Evolutionary conservation across 2,113 vertebrate species (phyloP), one percentile per base, ranked within the genome.

Genomic region (Cryptoleucopteryx plumbea): DNA sequence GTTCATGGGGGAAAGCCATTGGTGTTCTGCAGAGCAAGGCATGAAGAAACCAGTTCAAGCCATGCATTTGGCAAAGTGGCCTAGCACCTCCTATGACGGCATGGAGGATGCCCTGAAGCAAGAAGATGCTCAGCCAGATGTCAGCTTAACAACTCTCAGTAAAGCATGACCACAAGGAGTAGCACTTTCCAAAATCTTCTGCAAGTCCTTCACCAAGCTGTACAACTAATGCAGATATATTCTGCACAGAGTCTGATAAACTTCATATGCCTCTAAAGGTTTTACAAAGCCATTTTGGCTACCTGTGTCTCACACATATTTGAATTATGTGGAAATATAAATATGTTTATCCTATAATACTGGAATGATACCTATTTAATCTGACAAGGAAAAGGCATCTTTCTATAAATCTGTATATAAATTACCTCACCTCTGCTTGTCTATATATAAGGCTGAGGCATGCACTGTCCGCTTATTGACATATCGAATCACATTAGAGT

Each of bases 101-200:
- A 27, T 17, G 73, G 74, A 91, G 96, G 93, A 91, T 90, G 77
- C 82, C 90, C 94, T 78, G 66, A 27, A 86, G 88, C 77, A 89
- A 92, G 94, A 93, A 88, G 94, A 93, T 93, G 97, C 95, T 93
- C 74, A 66, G 83, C 95, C 96, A 98, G 97, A 96, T 97, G 96
- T 92, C 97, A 78, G 96, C 94, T 85, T 86, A 97, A 90, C 59
- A 82, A 18, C 53, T 85, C 45, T 81, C 94, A 89, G 90, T 75
- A 93, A 96, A 96, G 93, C 92, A 93, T 82, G 88, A 95, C 74
- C 95, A 83, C 2, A 10, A 95, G 78, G n/a, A 92, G 81, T 7
- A 91, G 91, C 70, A 59, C 45, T 91, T 88, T 61, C 83, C 93
- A 71, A 71, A 84, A 86, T 56, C 89, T 94, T 63, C 80, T 59